Evolutionary conservation across 2,113 vertebrate species (phyloP), one percentile per base, ranked within the genome.

Genomic region (Nothobranchius furzeri): DNA sequence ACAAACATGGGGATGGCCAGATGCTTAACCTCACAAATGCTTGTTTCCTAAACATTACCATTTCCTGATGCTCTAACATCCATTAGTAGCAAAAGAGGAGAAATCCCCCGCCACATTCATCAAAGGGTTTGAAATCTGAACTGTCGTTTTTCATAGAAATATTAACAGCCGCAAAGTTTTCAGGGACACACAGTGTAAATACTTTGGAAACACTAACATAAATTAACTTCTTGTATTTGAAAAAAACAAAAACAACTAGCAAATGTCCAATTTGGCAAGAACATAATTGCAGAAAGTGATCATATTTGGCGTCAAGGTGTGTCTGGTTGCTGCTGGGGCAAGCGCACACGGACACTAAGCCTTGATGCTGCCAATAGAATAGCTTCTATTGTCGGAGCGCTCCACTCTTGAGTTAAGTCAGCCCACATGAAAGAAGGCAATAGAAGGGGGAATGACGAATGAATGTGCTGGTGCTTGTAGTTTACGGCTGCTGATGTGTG

Each of bases 401-500:
- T 75, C 70, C 43, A 60, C 80, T 68, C 84, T 83, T 86, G 79
- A 83, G 90, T 83, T 72, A 85, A 80, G 75, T 87, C 60, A 83
- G 73, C 88, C 87, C 82, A 85, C 90, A 93, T 92, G 84, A 93
- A 91, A 92, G 89, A 75, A 89, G 69, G 76, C 76, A 87, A 89
- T 88, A 78, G 84, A 82, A 82, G 78, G 76, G 61, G 83, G 78
- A 86, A 87, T 85, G 84, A 85, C 83, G 76, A 87, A 90, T 85
- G 75, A 85, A 83, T 91, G 78, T 86, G 85, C 71, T 76, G 75
- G 63, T 80, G 82, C 86, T 86, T 80, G 64, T 85, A 68, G 81
- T 85, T 78, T 74, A 76, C 61, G 47, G 67, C 85, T 80, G 73
- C 76, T 79, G 64, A 49, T 75, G 79, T 81, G 78, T 77, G 52